Base-by-base conservation (phyloP, 1,140 invertebrate genomes). In the Drosophila pseudoobscura region DNA sequence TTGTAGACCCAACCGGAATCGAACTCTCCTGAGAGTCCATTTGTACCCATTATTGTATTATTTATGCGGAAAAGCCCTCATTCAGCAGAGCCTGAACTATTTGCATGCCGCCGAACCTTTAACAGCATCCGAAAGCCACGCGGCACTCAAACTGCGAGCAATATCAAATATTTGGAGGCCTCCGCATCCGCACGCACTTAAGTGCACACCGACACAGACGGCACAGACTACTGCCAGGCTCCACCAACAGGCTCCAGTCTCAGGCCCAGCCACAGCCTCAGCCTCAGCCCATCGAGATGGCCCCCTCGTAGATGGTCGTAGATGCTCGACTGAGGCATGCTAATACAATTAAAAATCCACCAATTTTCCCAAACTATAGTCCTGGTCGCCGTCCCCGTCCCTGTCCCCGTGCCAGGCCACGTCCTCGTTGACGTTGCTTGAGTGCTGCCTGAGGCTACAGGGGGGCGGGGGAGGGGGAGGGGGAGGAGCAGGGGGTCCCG, bases 301-400 rank as follows among this genome's bases (percentile, higher is more conserved):
- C 61, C 39, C 49, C 58, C 9, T 24, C 24, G 31, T 31, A 31
- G 31, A 31, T 43, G 56, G 13, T 29, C 31, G 22, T 4, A 20
- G 50, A 58, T 52, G 58, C 31, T 47, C 11, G 53, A 41, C 60
- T 61, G 41, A 53, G 49, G 55, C 52, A 80, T 57, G 74, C 73
- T 85, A 85, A 85, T 87, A 74, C 74, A 85, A 88, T 88, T 88
- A 88, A 82, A 88, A 88, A 88, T 76, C 71, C 72, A 63, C 71
- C 60, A 72, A 85, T 52, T 82, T 53, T 52, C 57, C 62, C 49
- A 46, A 39, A 65, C 62, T 24, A 60, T 58, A 15, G 15, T 20
- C 35, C 35, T 20, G 20, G 1, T 20, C 20, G 20, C 15, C 22
- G 24, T 4, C 24, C 5, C 24, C 24, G 5, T 26, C 24, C 3